phyloP scores from a whole-genome alignment of 1,140 invertebrate species.

The Caenorhabditis tropicalis region DNA sequence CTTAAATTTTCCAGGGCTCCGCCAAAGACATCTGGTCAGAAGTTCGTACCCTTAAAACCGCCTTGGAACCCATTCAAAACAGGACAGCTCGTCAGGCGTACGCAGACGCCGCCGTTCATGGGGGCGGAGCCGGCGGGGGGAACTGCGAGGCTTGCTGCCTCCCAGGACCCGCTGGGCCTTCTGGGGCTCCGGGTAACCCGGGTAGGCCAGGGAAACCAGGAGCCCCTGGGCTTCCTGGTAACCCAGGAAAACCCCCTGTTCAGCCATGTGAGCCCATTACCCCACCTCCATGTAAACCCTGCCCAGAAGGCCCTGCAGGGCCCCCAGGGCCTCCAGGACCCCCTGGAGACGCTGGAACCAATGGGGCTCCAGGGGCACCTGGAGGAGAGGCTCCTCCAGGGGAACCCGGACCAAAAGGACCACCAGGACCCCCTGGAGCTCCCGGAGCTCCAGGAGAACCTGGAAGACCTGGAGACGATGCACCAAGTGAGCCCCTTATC shows the following conservation, averaged over 20 bases:
- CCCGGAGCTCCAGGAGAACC: slow-evolving; percentile 45
- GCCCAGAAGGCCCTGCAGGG: slow-evolving; percentile 44
- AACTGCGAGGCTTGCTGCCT: slow-evolving; percentile 54
- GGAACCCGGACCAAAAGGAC: slow-evolving; percentile 46
- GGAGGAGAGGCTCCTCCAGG: slow-evolving; percentile 48
- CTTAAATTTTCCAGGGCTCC: no score
- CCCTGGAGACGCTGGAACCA: slow-evolving; percentile 47
- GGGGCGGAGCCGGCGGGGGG: background rate
- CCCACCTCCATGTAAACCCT: slow-evolving; percentile 49
- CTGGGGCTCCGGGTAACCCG: slow-evolving; percentile 46
- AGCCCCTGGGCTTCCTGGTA: slow-evolving; percentile 56
- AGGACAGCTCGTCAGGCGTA: slow-evolving; percentile 58
- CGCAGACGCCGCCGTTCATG: slow-evolving; percentile 47
- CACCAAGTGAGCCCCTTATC: slow-evolving; percentile 5
- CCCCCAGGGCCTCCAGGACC: slow-evolving; percentile 52
- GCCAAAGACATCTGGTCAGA: slow-evolving; percentile 61
- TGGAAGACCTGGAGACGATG: slow-evolving; percentile 46
- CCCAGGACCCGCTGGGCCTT: slow-evolving; percentile 51
- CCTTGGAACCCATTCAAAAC: slow-evolving; percentile 50
- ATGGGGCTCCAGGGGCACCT: slow-evolving; percentile 47
- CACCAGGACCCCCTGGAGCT: slow-evolving; percentile 40
- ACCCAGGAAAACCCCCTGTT: slow-evolving; percentile 51
- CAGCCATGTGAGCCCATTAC: slow-evolving; percentile 49
- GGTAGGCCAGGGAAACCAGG: slow-evolving; percentile 48
- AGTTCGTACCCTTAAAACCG: slow-evolving; percentile 54